Conservation (phyloP, 2,888 invertebrate genomes). For the Drosophila acutilabella region DNA sequence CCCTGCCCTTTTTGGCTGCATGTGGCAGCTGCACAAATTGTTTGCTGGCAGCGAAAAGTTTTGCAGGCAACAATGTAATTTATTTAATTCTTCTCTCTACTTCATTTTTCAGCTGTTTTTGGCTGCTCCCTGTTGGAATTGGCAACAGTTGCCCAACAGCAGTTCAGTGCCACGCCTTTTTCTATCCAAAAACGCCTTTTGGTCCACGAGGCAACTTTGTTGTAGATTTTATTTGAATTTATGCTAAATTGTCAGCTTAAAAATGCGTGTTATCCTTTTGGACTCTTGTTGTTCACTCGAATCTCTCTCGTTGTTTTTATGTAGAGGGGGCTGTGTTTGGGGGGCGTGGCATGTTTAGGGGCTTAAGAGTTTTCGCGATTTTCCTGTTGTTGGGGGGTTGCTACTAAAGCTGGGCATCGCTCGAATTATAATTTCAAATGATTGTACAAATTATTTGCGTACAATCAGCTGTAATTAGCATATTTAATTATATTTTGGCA, state of each 20-base stretch:
- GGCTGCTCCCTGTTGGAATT: constrained; percentile 49
- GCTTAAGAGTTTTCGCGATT: constrained; percentile 36
- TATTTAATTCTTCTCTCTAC: constrained; percentile 66
- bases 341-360: constrained; percentile 28
- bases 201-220: constrained; percentile 34
- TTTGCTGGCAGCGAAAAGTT: constrained; percentile 71
- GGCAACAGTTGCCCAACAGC: constrained; percentile 67
- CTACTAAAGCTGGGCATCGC: constrained; percentile 11
- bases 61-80: constrained; percentile 74
- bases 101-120: constrained; percentile 31
- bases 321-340: background rate
- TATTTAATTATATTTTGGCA: constrained; percentile 75
- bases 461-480: constrained; percentile 79
- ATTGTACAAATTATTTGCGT: constrained; percentile 74
- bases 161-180: constrained; percentile 28
- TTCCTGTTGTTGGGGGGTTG: constrained; percentile 10
- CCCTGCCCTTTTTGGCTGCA: constrained; percentile 36
- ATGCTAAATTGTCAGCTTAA: constrained; percentile 74
- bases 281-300: constrained; percentile 41
- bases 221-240: constrained; percentile 74
- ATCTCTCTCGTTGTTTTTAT: constrained; percentile 23
- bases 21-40: constrained; percentile 74
- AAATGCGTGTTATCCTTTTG: constrained; percentile 75
- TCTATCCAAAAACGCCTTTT: background rate
- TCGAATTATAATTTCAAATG: constrained; percentile 77